Percentiles rank a stretch among this genome's conserved stretches.
These are phyloP conservation scores for Trachythela sp. DNA, from an alignment of 64 coral and sea anemone species.

Conservation along the genomic window DNA sequence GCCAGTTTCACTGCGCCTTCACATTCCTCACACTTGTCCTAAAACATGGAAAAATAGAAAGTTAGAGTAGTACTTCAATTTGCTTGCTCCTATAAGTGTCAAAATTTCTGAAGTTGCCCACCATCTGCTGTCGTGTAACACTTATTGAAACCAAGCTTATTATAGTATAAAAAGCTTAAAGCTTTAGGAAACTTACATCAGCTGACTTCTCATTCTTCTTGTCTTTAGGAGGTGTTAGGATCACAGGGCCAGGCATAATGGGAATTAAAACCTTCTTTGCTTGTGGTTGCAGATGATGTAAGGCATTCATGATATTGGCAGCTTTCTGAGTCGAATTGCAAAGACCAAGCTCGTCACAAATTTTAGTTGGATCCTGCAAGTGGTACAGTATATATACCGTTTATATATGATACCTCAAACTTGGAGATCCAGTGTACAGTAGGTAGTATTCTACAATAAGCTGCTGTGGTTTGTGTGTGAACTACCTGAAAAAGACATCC, in stretches of 20 bases:
- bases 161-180: too few relatives aligned
- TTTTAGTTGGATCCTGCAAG: slow-evolving; percentile 43
- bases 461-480: too few relatives aligned
- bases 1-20: neutral
- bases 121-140: neutral
- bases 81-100: too few relatives aligned
- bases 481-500: too few relatives aligned
- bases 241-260: slow-evolving; percentile 10
- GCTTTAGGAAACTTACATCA: neutral
- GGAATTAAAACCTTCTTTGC: neutral
- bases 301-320: neutral
- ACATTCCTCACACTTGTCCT: neutral
- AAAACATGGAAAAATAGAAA: neutral
- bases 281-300: neutral
- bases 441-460: too few relatives aligned
- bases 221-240: neutral
- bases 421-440: neutral
- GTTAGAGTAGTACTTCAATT: neutral
- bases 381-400: neutral
- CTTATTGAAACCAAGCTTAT: too few relatives aligned
- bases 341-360: slow-evolving; percentile 61
- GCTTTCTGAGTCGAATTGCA: slow-evolving; percentile 50
- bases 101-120: too few relatives aligned
- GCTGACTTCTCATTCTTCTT: neutral
- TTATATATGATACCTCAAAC: neutral